Evolutionary conservation across 2,113 vertebrate genomes (phyloP), one percentile per base, ranked within the genome.

Genomic region (Saguinus midas): DNA sequence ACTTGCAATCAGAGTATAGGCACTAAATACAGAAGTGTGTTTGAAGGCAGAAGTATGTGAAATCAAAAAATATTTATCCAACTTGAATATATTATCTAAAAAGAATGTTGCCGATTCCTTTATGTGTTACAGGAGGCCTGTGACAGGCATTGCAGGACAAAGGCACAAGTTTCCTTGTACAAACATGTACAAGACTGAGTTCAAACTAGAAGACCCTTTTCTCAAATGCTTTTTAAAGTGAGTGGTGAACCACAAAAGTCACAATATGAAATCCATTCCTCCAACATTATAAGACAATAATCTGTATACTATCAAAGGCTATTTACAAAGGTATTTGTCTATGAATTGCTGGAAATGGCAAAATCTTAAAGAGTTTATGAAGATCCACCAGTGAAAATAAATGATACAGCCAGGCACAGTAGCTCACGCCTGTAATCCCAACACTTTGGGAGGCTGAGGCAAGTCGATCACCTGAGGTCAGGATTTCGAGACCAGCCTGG

Each of bases 311-410:
- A 35, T 18, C 79, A 75, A 80, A 79, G 20, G 12, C 35, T 57
- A 79, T 87, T 48, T 83, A 78, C 79, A 89, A 91, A 76, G 45
- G 9, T 48, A 64, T 80, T 52, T 50, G 7, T 84, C 78, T 78
- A 43, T 61, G 66, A 91, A 43, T 82, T 85, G 48, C 84, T 79
- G 88, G 66, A 96, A 95, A 97, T 1, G 94, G 58, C 45, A 81
- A 94, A 92, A 18, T 35, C n/a, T 91, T 61, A 89, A 95, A 89
- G 45, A 85, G 72, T 84, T 81, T 92, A 85, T 40, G 8, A 90
- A 82, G 58, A 88, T 10, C 12, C 43, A 81, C 35, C 45, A 57
- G 52, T 76, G 58, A 58, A 84, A 87, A 55, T 50, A 85, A 90
- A n/a, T 37, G 43, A 64, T 64, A 64, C 5, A 27, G 61, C 27